Percentiles rank a stretch among this genome's conserved stretches.
Conservation (phyloP, 2,113 vertebrate species). For the rat (Rattus norvegicus) region DNA sequence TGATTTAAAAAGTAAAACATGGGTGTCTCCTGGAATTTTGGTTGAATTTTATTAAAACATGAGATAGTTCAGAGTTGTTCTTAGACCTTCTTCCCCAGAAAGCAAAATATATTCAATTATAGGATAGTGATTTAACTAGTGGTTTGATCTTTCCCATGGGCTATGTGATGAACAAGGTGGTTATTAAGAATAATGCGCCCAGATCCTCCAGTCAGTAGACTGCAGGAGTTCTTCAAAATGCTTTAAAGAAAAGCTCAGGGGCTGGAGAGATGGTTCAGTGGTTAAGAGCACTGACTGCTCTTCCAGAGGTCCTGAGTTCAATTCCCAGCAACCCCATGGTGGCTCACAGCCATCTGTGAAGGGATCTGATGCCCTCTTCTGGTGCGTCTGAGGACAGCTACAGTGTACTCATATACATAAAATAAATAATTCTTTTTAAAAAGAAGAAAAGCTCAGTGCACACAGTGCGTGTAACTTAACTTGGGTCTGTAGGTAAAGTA, state of each 20-base stretch:
- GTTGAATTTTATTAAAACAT: slow-evolving; percentile 13
- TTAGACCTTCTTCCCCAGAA: slow-evolving; percentile 33
- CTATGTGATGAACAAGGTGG: neutral
- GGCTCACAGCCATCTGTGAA: too few relatives aligned
- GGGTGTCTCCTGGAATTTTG: slow-evolving; percentile 34
- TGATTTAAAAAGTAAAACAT: slow-evolving; percentile 12
- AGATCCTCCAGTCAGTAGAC: neutral
- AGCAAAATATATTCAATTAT: slow-evolving; percentile 49
- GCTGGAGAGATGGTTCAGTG: too few relatives aligned
- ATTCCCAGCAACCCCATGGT: too few relatives aligned
- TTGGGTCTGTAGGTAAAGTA: neutral
- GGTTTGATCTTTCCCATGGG: neutral
- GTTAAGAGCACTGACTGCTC: too few relatives aligned
- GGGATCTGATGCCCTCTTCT: too few relatives aligned
- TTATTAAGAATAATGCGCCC: neutral
- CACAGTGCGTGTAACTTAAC: neutral
- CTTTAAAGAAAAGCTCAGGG: slow-evolving; percentile 6
- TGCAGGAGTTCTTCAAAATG: neutral
- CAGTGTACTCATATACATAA: too few relatives aligned
- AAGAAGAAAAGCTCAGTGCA: slow-evolving; percentile 4
- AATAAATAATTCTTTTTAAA: neutral
- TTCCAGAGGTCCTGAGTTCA: too few relatives aligned
- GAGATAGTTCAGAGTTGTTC: slow-evolving; percentile 9
- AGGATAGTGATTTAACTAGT: neutral
- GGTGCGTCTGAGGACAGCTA: too few relatives aligned